Evolutionary conservation across 1,140 invertebrate genomes (phyloP), one percentile per base, ranked within the genome.

Genomic region (Halictus rubicundus): DNA sequence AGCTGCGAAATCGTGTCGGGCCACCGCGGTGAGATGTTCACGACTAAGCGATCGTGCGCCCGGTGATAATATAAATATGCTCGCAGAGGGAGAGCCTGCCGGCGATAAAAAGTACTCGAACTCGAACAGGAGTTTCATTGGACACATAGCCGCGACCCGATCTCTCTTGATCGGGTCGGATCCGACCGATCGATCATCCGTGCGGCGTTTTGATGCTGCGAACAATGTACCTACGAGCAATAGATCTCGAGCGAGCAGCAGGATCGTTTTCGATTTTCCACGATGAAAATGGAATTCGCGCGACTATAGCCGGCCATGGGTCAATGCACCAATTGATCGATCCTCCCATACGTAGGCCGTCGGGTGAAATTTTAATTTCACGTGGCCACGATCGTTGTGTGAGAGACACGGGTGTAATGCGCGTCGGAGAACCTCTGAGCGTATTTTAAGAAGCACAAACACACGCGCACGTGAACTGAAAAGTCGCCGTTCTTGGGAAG

Each of bases 321-420:
- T 54, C 52, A 84, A 68, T 78, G 69, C 59, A 77, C 73, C 68
- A 78, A 82, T 84, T 78, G 52, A 84, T 84, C 77, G 82, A 84
- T 77, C 78, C 37, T 1, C 69, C 39, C 9, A n/a, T 32, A 60
- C 73, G 37, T 76, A 63, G 27, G 25, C 0, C 39, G 3, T 42
- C 32, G 2, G 21, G 52, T 54, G n/a, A 74, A 74, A 42, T 57
- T 57, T 57, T 57, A 57, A 57, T n/a, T n/a, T n/a, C 21, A 6
- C 19, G n/a, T 57, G 5, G n/a, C 19, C n/a, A 6, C 21, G 54
- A 57, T n/a, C 6, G 7, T 57, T 6, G n/a, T n/a, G 0, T 1
- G 16, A 19, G 14, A 21, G 16, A 16, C 49, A 6, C 49, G 19
- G 42, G 14, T 4, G 49, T 21, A 16, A 19, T 21, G 16, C 49